These are phyloP conservation scores for Acromyrmex echinatior DNA, from an alignment of 1,140 invertebrate genomes.

Conservation along the genomic window DNA sequence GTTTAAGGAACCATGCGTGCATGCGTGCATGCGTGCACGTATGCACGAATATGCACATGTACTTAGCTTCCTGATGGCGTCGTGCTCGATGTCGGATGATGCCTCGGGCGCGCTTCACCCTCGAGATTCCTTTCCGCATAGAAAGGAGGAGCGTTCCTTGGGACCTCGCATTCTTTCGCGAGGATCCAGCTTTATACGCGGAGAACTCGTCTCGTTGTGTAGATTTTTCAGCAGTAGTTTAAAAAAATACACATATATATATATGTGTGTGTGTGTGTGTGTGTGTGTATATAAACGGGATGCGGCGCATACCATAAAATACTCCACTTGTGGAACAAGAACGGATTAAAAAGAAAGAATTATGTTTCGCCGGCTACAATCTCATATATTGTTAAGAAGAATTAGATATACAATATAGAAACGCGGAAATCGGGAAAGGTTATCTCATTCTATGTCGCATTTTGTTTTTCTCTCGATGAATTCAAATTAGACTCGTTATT, in stretches of 20 bases:
- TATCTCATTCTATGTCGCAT: not conserved
- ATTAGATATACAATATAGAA: not conserved
- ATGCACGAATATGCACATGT: slow-evolving; percentile 49
- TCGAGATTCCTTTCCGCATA: slow-evolving; percentile 84
- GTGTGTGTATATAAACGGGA: not conserved
- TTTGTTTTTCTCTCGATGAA: not conserved
- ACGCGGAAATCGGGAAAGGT: not conserved
- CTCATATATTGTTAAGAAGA: not conserved
- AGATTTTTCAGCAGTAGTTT: slow-evolving; percentile 71
- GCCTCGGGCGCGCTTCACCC: slow-evolving; percentile 77
- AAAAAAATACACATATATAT: not conserved
- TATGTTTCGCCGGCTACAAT: not conserved
- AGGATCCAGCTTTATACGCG: slow-evolving; percentile 76
- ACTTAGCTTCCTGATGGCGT: slow-evolving; percentile 66
- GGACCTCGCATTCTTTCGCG: slow-evolving; percentile 81
- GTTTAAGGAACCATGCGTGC: slow-evolving; percentile 41
- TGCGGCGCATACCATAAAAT: slow-evolving; percentile 2
- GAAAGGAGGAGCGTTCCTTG: slow-evolving; percentile 77
- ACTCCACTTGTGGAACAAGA: slow-evolving; percentile 12
- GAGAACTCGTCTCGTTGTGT: slow-evolving; percentile 74
- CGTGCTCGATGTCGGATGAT: slow-evolving; percentile 73
- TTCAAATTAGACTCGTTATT: not conserved
- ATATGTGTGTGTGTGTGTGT: too few species aligned
- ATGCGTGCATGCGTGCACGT: slow-evolving; percentile 57
- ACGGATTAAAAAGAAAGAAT: not conserved